Conservation (phyloP, 2,797 vertebrate species). For the Alectoris magna region DNA sequence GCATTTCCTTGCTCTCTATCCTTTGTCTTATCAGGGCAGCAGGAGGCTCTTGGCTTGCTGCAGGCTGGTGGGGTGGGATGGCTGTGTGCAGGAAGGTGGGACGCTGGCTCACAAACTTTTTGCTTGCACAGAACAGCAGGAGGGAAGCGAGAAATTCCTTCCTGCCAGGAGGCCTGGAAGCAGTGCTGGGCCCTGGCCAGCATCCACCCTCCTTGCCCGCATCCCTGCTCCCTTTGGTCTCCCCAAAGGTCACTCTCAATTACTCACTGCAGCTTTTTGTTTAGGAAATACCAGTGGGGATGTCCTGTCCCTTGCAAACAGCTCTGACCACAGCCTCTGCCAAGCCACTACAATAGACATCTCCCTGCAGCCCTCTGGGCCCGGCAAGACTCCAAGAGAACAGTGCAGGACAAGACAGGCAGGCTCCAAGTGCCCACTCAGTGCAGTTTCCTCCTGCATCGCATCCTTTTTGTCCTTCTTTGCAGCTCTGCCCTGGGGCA, state of each 20-base stretch:
- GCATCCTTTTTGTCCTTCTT: neutral
- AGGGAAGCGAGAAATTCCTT: neutral
- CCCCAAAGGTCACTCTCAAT: neutral
- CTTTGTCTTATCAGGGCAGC: rapidly evolving
- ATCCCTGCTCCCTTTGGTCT: neutral
- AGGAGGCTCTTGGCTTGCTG: rapidly evolving
- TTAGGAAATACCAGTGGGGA: slow-evolving; percentile 30
- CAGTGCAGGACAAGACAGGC: neutral
- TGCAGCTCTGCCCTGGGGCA: rapidly evolving
- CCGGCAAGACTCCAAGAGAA: neutral
- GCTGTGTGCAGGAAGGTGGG: neutral
- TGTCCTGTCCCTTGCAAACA: neutral
- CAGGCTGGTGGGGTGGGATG: neutral
- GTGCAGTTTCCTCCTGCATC: neutral
- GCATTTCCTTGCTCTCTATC: neutral
- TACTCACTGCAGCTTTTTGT: neutral
- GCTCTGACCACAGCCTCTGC: neutral
- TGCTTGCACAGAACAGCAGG: neutral
- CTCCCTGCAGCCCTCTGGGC: neutral
- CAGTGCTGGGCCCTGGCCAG: neutral
- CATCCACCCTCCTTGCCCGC: neutral
- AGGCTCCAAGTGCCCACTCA: neutral
- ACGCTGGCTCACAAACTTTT: rapidly evolving
- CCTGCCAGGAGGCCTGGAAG: slow-evolving; percentile 14
- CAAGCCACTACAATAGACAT: neutral